phyloP scores from a whole-genome alignment of 1,140 invertebrate species.

The Drosophila truncata region DNA sequence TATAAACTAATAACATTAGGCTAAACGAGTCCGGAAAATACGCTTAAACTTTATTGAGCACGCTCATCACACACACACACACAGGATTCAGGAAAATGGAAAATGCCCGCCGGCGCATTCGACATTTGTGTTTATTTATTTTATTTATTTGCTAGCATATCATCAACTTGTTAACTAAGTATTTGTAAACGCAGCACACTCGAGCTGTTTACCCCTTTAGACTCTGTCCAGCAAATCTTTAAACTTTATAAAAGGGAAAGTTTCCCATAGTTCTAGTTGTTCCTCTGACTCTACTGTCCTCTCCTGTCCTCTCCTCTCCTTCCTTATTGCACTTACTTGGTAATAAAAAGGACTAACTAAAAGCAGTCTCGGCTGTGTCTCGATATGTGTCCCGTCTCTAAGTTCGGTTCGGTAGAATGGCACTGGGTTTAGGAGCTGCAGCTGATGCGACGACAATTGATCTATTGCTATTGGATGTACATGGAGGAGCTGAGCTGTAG shows the following conservation, averaged over 20 bases:
- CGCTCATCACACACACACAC: conserved; percentile 63
- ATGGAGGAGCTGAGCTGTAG: conserved; percentile 58
- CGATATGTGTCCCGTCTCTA: conserved; percentile 47
- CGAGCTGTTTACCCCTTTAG: conserved; percentile 49
- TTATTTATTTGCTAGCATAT: conserved; percentile 31
- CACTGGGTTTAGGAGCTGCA: conserved; percentile 56
- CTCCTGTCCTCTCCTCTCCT: too few species aligned
- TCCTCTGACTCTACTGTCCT: conserved; percentile 2
- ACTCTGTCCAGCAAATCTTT: conserved; percentile 75
- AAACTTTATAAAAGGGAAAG: conserved; percentile 10
- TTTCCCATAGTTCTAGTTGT: conserved; percentile 25
- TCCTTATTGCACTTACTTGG: conserved; percentile 68
- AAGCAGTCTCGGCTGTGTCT: conserved; percentile 78
- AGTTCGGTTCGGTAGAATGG: conserved; percentile 41
- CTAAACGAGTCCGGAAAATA: conserved; percentile 62
- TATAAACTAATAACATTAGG: conserved; percentile 66
- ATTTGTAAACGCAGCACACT: conserved; percentile 37
- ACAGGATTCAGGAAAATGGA: conserved; percentile 9
- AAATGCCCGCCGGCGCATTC: conserved; percentile 45
- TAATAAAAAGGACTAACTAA: conserved; percentile 74
- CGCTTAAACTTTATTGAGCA: conserved; percentile 65
- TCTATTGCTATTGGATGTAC: conserved; percentile 45
- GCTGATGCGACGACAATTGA: conserved; percentile 44
- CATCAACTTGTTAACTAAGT: conserved; percentile 40
- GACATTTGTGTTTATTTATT: conserved; percentile 28